Conservation (phyloP, 2,888 invertebrate species). For the Masnerella sp. region DNA sequence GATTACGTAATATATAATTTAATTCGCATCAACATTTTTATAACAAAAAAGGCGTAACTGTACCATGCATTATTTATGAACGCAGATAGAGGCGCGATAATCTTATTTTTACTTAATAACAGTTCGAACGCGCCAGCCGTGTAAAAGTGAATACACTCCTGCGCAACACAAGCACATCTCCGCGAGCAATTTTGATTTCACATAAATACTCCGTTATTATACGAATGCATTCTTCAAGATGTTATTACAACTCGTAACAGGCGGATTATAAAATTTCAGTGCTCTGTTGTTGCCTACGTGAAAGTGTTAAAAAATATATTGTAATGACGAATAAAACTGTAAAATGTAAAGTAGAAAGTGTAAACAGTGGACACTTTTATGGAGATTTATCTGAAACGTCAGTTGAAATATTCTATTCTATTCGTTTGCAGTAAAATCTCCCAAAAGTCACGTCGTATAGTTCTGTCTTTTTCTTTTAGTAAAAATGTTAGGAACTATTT, state of each 20-base stretch:
- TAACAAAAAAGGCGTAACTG: conserved; percentile 17
- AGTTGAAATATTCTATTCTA: too few relatives aligned
- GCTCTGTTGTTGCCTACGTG: not conserved
- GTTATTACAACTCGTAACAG: conserved; percentile 31
- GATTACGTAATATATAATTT: conserved; percentile 6
- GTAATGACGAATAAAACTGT: too few relatives aligned
- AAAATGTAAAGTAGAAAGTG: too few relatives aligned
- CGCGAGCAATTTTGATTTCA: conserved; percentile 36
- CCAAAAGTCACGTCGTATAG: too few relatives aligned
- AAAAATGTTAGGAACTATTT: too few relatives aligned
- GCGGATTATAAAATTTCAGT: conserved; percentile 25
- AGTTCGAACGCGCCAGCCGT: conserved; percentile 10
- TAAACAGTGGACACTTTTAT: too few relatives aligned
- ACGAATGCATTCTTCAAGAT: conserved; percentile 21
- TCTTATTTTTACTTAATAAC: conserved; percentile 34
- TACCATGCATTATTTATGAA: conserved; percentile 24
- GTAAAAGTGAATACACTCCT: conserved; percentile 22
- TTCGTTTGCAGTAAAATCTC: too few relatives aligned
- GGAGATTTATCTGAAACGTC: too few relatives aligned
- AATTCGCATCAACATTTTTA: conserved; percentile 13
- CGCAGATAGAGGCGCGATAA: conserved; percentile 24
- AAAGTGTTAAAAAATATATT: conserved; percentile 16
- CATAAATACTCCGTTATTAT: conserved; percentile 38
- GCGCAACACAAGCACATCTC: conserved; percentile 27
- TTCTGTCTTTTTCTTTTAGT: too few relatives aligned